Base-by-base conservation (phyloP, 37 sponge, comb jelly and placozoan genomes). In the Axinella damicornis region DNA sequence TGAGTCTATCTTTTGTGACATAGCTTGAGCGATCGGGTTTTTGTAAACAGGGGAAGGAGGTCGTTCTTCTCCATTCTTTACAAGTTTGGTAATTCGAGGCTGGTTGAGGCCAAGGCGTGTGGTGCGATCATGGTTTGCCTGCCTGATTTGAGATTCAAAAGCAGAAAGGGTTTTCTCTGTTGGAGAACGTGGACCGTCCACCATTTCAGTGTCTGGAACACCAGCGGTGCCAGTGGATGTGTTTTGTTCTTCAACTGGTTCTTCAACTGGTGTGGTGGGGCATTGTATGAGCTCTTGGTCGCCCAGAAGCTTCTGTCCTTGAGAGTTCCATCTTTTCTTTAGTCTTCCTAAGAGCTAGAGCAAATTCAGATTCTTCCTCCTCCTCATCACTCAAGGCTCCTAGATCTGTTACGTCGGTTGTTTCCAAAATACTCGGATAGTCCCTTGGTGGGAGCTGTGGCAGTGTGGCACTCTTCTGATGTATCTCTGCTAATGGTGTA, bases 341-440 rank as follows among this genome's bases (percentile, higher is more conserved):
- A 20, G 71, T 62, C 4, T 71, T 36, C 36, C 62, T 36, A 2
- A 87, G 74, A 66, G 76, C 73, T 38, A 20, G 54, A 2, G 80
- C 80, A 79, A 87, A 71, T 16, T 35, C 60, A 25, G 80, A 79
- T 18, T 79, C 69, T 2, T 61, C 74, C 71, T 87, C 87, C n/a
- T 87, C 80, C 9, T 73, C 80, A 25, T 76, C 58, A 31, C 57
- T 30, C 5, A 46, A 54, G 46, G 4, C 46, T 12, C 46, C 9
- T 9, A 9, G 6, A 46, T 12, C 46, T 12, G 46, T 46, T 12
- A 4, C 46, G 4, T 12, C 46, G 9, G 6, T 46, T 46, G 46
- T 46, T 4, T 9, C 9, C 9, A 9, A 46, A 4, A 46, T 9
- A 12, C 9, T 46, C 9, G 46, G 46, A 9, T 46, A 46, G 46